Evolutionary conservation across 2,888 invertebrate genomes (phyloP).

Genomic region (Ditylenchus weischeri): DNA sequence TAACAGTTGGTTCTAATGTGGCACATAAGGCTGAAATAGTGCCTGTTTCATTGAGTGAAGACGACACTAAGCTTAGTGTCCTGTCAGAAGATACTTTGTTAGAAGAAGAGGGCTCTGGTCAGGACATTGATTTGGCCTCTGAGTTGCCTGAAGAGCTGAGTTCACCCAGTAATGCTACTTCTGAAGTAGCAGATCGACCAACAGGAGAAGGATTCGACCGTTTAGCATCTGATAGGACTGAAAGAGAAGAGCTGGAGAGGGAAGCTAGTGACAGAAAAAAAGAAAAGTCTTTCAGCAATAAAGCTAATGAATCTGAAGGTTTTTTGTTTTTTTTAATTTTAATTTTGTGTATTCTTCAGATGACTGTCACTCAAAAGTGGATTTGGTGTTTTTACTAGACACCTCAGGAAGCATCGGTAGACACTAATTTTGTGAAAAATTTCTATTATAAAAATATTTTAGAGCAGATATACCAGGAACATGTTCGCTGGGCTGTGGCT

Average conservation of each 20-base stretch:
- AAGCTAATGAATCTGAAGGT: no score
- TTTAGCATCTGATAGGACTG: no score
- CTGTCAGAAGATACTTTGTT: no score
- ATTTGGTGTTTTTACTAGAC: constrained; percentile 55
- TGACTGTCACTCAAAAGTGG: constrained; percentile 49
- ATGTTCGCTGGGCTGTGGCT: constrained; percentile 39
- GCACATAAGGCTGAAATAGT: constrained; percentile 3
- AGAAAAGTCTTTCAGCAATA: no score
- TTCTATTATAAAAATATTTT: no score
- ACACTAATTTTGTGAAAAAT: no score
- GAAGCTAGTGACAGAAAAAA: no score
- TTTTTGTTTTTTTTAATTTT: no score
- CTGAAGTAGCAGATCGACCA: not conserved
- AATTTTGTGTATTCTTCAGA: not conserved
- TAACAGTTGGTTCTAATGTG: not conserved
- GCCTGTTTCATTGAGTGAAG: not conserved
- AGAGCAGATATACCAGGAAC: constrained; percentile 45
- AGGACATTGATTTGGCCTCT: not conserved
- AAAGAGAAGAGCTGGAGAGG: no score
- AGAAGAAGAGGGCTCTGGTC: no score
- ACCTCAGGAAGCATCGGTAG: constrained; percentile 46
- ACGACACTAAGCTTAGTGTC: not conserved
- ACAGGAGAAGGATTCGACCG: not conserved
- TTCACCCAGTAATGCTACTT: not conserved
- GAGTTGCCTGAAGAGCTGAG: not conserved